Evolutionary conservation across 2,113 vertebrate species (phyloP), one percentile per base, ranked within the genome.

Genomic region (Phalacrocorax pelagicus): DNA sequence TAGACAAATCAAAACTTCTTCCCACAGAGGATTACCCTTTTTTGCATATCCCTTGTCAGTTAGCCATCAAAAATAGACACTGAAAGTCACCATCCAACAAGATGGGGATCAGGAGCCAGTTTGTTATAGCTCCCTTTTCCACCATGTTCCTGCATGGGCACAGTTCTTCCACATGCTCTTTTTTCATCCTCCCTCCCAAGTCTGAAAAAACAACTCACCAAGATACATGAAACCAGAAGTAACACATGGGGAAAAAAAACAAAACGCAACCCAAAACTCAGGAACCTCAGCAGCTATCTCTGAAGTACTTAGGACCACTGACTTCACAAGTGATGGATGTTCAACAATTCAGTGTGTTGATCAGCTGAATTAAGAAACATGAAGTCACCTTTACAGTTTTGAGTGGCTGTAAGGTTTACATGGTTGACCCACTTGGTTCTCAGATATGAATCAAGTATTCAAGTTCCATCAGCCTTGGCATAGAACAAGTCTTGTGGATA

Each of bases 1-100:
- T 94, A 96, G 84, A 90, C 70, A 92, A 79, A 85, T 65, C 61
- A 85, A 62, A 81, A 23, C 36, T 79, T 82, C 59, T 73, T 94
- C 15, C 47, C 32, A 66, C 65, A 52, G 36, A 94, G 10, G 8
- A 67, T 86, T 36, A 55, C 10, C 23, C 46, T 80, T 79, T 59
- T 79, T 59, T 92, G 44, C 66, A 44, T 63, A 67, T 5, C 5
- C 4, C 12, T 59, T 63, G 47, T 78, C 52, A 78, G n/a, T n/a
- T 65, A 67, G 30, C 79, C 30, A 36, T 55, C n/a, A 74, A 67
- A 84, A 89, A 65, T 10, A 14, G 4, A 59, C 51, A 55, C 30
- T 20, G 27, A 54, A 80, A 80, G 30, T 34, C 66, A 69, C 46
- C 8, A 2, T 73, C 49, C 69, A 38, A 9, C 22, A 86, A 88